Evolutionary conservation across 2,113 vertebrate species (phyloP), one percentile per base, ranked within the genome.

Genomic region (Anguilla japonica): DNA sequence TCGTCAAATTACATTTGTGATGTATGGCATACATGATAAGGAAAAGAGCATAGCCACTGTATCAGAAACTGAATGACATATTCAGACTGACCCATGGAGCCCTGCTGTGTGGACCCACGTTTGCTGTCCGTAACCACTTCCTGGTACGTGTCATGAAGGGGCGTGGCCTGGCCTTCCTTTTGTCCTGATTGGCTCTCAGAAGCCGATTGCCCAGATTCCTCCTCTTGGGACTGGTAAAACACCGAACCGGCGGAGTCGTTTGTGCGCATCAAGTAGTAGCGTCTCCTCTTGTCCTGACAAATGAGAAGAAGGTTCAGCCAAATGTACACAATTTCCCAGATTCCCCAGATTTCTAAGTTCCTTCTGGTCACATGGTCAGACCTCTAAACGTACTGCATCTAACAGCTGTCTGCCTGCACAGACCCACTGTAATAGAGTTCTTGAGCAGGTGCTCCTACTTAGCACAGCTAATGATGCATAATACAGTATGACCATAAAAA

Each of bases 201-300:
- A 0, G 85, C 16, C 0, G 90, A 87, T 18, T 90, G 94, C 63
- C 88, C 93, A 0, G 81, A 41, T 1, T 96, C 96, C 86, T 98
- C 98, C 0, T 99, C 98, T 88, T 97, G 98, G 3, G 98, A 98
- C 84, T 97, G 97, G 92, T 96, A 98, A 94, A 99, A 99, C 41
- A 99, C 97, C 0, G 98, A 99, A 91, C 98, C 97, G 90, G 96
- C 90, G 0, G 98, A 99, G 89, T 97, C 97, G 39, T 97, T 95
- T 75, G 98, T 97, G 1, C 81, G 96, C 94, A 97, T 96, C 96
- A 93, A 97, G 92, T 97, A 97, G 93, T 97, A 97, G 0, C 94
- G 93, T 1, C 93, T 94, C 89, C 96, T 95, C 92, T 97, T 98
- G 89, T 98, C 97, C 98, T 99, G 94, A 80, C 56, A 81, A 34